Conservation (phyloP, 1,140 invertebrate genomes). For the Scaptodrosophila lebanonensis region DNA sequence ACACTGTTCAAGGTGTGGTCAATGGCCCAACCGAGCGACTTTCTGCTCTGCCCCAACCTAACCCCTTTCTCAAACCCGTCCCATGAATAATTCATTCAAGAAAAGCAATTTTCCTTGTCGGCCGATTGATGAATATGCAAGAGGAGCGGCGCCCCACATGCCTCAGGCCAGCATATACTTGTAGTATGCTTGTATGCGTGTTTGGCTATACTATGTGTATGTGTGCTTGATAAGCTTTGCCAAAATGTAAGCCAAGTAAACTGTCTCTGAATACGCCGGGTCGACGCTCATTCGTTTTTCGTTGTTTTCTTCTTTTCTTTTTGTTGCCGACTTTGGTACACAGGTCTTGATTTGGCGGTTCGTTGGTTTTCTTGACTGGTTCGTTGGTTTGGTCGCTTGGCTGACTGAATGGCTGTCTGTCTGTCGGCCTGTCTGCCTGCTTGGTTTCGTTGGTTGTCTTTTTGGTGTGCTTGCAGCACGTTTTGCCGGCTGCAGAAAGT, state of each 20-base stretch:
- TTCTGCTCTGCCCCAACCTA: slow-evolving; percentile 30
- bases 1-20: slow-evolving; percentile 51
- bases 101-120: slow-evolving; percentile 57
- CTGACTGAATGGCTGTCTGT: slow-evolving; percentile 16
- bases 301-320: slow-evolving; percentile 14
- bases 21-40: slow-evolving; percentile 35
- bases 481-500: slow-evolving; percentile 5
- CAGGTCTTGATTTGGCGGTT: slow-evolving; percentile 43
- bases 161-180: too few species aligned
- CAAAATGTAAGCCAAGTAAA: slow-evolving; percentile 20
- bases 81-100: slow-evolving; percentile 70
- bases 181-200: background rate
- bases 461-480: slow-evolving; percentile 19
- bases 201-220: background rate
- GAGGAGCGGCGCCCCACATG: slow-evolving; percentile 10
- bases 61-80: slow-evolving; percentile 28
- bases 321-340: too few species aligned
- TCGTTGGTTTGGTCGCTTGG: slow-evolving; percentile 32
- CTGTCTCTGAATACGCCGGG: background rate
- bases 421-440: slow-evolving; percentile 6
- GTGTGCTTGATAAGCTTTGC: slow-evolving; percentile 29
- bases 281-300: slow-evolving; percentile 6
- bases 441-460: slow-evolving; percentile 35
- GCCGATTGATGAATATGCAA: slow-evolving; percentile 61
- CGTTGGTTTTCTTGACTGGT: slow-evolving; percentile 40